A percentile compares a stretch with the other conserved stretches of the same genome.
These are phyloP conservation scores for Anser cygnoides DNA, from an alignment of 2,113 vertebrate genomes.

Conservation along the genomic window DNA sequence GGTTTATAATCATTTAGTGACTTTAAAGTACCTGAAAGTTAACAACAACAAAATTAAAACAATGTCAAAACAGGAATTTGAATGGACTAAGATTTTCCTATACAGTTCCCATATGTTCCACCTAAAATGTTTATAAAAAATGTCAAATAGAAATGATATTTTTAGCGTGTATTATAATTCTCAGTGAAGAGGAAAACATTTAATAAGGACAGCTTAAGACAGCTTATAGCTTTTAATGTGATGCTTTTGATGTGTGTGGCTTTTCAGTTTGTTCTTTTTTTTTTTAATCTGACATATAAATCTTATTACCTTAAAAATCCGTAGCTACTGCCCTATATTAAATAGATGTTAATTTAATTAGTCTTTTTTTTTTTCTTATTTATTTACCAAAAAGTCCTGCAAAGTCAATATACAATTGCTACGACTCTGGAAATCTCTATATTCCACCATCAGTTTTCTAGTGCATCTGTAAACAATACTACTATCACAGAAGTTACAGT, in stretches of 20 bases:
- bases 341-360: not conserved
- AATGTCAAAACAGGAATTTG: not conserved
- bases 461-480: not conserved
- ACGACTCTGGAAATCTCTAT: not conserved
- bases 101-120: not conserved
- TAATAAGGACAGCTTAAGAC: not conserved
- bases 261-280: not conserved
- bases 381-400: not conserved
- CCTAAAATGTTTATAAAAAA: not conserved
- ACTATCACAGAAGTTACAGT: not conserved
- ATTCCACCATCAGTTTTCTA: not conserved
- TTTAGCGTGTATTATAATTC: not conserved
- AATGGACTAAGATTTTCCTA: not conserved
- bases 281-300: not conserved
- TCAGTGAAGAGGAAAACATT: not conserved
- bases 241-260: not conserved
- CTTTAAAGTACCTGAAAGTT: not conserved
- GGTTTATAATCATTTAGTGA: not conserved
- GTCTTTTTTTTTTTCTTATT: rapidly evolving
- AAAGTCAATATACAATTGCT: not conserved
- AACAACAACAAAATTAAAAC: not conserved
- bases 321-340: not conserved
- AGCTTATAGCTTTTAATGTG: not conserved
- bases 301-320: not conserved
- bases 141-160: not conserved